These are phyloP conservation scores for Porites rus DNA, from an alignment of 92 coral and sea anemone species.

Conservation along the genomic window DNA sequence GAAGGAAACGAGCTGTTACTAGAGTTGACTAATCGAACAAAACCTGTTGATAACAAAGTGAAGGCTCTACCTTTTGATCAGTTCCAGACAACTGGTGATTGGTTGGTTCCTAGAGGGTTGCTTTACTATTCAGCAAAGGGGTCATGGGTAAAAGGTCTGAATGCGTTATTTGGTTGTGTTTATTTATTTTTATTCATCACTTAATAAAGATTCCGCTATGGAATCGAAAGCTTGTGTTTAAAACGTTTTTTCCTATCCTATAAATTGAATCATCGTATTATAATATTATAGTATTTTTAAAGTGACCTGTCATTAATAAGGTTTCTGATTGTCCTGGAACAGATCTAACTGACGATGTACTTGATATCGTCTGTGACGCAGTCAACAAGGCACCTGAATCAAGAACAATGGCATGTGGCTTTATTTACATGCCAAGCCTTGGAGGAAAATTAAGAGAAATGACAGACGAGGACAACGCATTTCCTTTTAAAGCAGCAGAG, in stretches of 20 bases:
- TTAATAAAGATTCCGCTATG: too few species aligned
- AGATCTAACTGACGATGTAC: slow-evolving; percentile 78
- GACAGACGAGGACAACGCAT: slow-evolving; percentile 58
- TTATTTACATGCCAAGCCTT: slow-evolving; percentile 64
- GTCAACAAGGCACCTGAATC: slow-evolving; percentile 48
- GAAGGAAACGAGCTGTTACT: slow-evolving; percentile 65
- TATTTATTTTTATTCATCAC: too few species aligned
- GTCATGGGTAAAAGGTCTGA: slow-evolving; percentile 64
- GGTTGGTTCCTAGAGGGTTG: slow-evolving; percentile 67
- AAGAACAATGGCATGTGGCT: slow-evolving; percentile 35
- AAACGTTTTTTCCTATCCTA: too few species aligned
- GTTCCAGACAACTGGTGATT: slow-evolving; percentile 81
- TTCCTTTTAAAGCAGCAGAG: slow-evolving; percentile 75
- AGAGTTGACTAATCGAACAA: slow-evolving; percentile 71
- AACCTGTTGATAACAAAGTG: slow-evolving; percentile 66
- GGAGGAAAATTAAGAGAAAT: slow-evolving; percentile 74
- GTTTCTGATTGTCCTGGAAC: not conserved
- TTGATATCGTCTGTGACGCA: slow-evolving; percentile 63
- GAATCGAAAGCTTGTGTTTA: too few species aligned
- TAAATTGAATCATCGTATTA: too few species aligned
- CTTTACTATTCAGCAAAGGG: slow-evolving; percentile 66
- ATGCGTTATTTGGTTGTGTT: too few species aligned
- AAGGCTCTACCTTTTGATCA: slow-evolving; percentile 66
- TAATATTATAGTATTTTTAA: too few species aligned
- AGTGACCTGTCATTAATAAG: not conserved